These are phyloP conservation scores for Notolabrus celidotus DNA, from an alignment of 2,797 vertebrate genomes.

Conservation along the genomic window DNA sequence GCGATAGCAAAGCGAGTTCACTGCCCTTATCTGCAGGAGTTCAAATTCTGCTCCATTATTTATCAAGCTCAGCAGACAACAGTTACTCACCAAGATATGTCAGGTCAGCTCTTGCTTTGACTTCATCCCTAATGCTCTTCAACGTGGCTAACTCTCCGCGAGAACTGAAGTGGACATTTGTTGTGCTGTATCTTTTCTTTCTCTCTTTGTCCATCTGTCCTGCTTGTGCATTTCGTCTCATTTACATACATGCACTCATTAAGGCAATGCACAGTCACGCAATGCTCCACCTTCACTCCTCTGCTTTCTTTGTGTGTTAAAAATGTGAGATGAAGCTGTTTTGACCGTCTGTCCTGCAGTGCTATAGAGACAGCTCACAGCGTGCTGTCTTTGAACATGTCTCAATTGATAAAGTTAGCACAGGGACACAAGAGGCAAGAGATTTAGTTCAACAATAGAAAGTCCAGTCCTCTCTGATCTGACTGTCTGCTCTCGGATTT, in stretches of 20 bases:
- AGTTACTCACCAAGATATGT: slow-evolving; percentile 71
- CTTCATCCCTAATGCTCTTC: slow-evolving; percentile 64
- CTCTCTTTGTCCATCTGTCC: slow-evolving; percentile 12
- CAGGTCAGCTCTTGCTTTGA: slow-evolving; percentile 66
- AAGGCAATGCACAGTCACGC: neutral
- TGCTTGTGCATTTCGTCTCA: slow-evolving; percentile 1
- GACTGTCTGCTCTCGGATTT: slow-evolving; percentile 3
- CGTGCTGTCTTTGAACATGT: neutral
- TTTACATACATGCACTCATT: slow-evolving; percentile 4
- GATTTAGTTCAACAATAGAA: neutral
- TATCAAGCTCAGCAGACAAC: slow-evolving; percentile 72
- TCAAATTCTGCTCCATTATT: slow-evolving; percentile 69
- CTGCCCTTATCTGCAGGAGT: slow-evolving; percentile 48
- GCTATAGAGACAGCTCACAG: slow-evolving; percentile 1
- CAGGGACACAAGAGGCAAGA: neutral
- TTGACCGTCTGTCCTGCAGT: slow-evolving; percentile 8
- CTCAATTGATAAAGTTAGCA: slow-evolving; percentile 5
- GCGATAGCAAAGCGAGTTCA: slow-evolving; percentile 42
- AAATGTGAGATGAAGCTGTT: neutral
- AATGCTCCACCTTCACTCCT: neutral
- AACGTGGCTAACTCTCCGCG: slow-evolving; percentile 54
- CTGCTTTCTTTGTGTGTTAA: neutral
- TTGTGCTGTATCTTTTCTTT: slow-evolving; percentile 29
- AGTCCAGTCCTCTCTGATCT: neutral
- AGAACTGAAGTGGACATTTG: slow-evolving; percentile 51